Percentiles rank a stretch among this genome's conserved stretches.
Conservation (phyloP, 2,113 vertebrate genomes). For the Gopherus evgoodei region DNA sequence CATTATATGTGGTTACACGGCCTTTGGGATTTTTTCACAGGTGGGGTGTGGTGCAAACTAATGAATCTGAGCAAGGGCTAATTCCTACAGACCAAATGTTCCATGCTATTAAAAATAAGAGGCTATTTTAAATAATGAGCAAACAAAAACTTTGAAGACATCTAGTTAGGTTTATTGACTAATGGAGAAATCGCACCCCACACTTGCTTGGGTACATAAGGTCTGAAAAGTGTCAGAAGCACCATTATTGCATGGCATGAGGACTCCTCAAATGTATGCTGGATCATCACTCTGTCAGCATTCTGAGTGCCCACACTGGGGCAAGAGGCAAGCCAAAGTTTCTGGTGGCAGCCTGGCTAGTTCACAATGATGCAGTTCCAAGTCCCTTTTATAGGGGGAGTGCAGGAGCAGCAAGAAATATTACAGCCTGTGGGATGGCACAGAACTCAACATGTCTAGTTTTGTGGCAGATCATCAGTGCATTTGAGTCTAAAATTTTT, state of each 20-base stretch:
- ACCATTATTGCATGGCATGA: conserved; percentile 36
- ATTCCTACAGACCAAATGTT: not conserved
- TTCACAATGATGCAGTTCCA: conserved; percentile 66
- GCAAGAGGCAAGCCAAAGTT: conserved; percentile 59
- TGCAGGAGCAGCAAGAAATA: not conserved
- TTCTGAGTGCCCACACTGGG: conserved; percentile 45
- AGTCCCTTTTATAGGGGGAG: conserved; percentile 39
- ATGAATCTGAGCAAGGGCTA: not conserved
- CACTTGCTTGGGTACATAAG: not conserved
- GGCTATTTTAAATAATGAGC: not conserved
- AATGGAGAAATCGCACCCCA: conserved; percentile 42
- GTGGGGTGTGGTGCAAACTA: not conserved
- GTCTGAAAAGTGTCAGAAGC: conserved; percentile 35
- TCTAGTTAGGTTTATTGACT: conserved; percentile 37
- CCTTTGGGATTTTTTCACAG: not conserved
- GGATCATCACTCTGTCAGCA: conserved; percentile 58
- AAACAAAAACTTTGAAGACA: conserved; percentile 25
- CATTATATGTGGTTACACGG: not conserved
- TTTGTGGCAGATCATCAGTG: conserved; percentile 45
- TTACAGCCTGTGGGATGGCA: conserved; percentile 52
- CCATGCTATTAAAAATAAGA: not conserved
- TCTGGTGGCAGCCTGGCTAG: not conserved
- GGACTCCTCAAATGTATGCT: not conserved
- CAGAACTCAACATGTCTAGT: conserved; percentile 61
- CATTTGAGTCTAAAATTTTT: conserved; percentile 54